Percentiles rank a stretch among this genome's conserved stretches.
Evolutionary conservation across 1,140 invertebrate genomes (phyloP).

Genomic region (Pogonomyrmex californicus): DNA sequence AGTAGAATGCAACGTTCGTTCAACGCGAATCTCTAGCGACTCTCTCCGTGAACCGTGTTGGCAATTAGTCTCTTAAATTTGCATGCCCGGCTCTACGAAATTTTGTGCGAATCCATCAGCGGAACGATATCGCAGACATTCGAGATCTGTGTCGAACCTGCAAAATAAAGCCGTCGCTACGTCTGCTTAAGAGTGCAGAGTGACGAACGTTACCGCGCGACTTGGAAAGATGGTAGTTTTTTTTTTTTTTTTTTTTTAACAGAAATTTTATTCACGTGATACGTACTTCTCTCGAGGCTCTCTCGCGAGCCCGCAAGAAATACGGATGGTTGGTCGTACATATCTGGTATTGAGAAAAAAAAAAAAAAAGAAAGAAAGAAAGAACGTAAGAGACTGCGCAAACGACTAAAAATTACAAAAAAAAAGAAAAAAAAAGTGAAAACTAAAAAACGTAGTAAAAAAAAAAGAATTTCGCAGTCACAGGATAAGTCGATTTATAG

Average conservation of each 20-base stretch:
- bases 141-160: constrained; percentile 13
- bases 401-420: constrained; percentile 30
- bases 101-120: constrained; percentile 43
- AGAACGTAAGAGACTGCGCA: too few species aligned
- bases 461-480: constrained; percentile 69
- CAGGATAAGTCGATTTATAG: constrained; percentile 86
- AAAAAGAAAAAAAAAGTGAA: constrained; percentile 45
- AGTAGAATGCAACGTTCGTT: constrained; percentile 26
- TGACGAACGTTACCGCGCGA: constrained; percentile 5
- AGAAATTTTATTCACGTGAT: constrained; percentile 19
- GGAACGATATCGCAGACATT: constrained; percentile 23
- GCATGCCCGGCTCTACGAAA: constrained; percentile 31
- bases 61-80: constrained; percentile 25
- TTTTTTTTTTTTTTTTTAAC: too few species aligned
- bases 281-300: constrained; percentile 22
- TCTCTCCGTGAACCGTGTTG: constrained; percentile 45
- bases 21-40: constrained; percentile 42
- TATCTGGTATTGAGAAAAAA: constrained; percentile 55
- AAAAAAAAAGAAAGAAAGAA: too few species aligned
- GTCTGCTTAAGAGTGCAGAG: not conserved
- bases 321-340: constrained; percentile 63
- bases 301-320: constrained; percentile 46
- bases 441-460: constrained; percentile 54
- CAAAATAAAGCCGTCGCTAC: constrained; percentile 33
- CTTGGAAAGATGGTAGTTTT: not conserved